phyloP scores from a whole-genome alignment of 2,888 invertebrate genomes.

The Caenorhabditis japonica region DNA sequence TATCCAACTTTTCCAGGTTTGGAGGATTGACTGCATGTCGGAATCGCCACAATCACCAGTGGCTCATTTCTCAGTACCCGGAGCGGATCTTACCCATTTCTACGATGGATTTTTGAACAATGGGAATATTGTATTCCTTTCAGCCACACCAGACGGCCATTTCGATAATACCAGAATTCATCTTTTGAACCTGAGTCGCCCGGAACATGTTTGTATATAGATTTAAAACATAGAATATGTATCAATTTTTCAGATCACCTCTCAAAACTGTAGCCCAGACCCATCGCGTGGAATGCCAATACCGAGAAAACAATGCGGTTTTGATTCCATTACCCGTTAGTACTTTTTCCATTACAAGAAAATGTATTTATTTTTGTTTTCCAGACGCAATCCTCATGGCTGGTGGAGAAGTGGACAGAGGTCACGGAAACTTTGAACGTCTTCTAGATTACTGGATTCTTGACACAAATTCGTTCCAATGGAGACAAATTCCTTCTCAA shows the following conservation, averaged over 20 bases:
- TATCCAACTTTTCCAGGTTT: constrained; percentile 58
- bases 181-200: constrained; percentile 66
- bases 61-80: constrained; percentile 67
- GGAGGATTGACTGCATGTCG: constrained; percentile 64
- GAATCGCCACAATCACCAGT: constrained; percentile 64
- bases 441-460: constrained; percentile 75
- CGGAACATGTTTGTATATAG: constrained; percentile 50
- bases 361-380: constrained; percentile 10
- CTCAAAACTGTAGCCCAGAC: constrained; percentile 69
- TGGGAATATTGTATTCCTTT: constrained; percentile 74
- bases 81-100: constrained; percentile 74
- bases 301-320: constrained; percentile 73
- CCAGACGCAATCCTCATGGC: constrained; percentile 74
- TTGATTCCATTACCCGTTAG: constrained; percentile 70
- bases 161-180: constrained; percentile 74
- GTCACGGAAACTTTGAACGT: constrained; percentile 67
- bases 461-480: constrained; percentile 72
- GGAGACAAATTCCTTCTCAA: constrained; percentile 73
- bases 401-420: constrained; percentile 75
- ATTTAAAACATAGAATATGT: not conserved
- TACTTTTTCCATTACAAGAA: not conserved
- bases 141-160: constrained; percentile 73
- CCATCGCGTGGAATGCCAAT: constrained; percentile 72
- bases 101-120: constrained; percentile 75
- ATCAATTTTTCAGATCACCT: constrained; percentile 56